Conservation (phyloP, 2,888 invertebrate species). For the Pseudococcus jackbeardsleyi region DNA sequence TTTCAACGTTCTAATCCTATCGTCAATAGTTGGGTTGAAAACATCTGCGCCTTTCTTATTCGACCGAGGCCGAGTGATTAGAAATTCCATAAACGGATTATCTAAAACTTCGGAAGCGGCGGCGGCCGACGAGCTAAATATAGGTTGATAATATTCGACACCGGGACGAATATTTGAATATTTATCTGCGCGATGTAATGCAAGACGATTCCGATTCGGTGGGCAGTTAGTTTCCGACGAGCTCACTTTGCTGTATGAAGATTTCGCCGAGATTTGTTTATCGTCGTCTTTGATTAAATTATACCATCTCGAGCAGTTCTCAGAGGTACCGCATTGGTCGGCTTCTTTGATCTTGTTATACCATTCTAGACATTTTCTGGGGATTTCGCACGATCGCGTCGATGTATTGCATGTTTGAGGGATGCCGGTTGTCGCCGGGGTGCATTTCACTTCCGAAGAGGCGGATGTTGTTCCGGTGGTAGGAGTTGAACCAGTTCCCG, state of each 20-base stretch:
- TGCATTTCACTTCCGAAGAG: not conserved
- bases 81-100: slow-evolving; percentile 39
- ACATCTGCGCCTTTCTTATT: slow-evolving; percentile 10
- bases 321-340: not conserved
- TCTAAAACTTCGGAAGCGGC: not conserved
- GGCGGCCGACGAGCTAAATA: not conserved
- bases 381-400: not conserved
- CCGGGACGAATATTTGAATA: not conserved
- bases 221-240: not conserved
- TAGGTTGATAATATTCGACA: not conserved
- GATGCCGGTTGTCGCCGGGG: not conserved
- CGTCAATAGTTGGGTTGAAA: slow-evolving; percentile 1
- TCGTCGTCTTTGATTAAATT: slow-evolving; percentile 43
- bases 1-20: slow-evolving; percentile 34
- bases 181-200: not conserved
- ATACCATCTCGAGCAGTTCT: not conserved
- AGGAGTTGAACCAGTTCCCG: too few species aligned
- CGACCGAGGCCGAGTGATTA: not conserved
- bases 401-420: not conserved
- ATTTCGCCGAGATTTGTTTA: not conserved
- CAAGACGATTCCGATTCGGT: not conserved
- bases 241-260: not conserved
- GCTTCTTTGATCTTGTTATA: slow-evolving; percentile 31
- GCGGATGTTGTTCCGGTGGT: too few species aligned
- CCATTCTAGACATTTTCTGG: slow-evolving; percentile 14